These are phyloP conservation scores for Pollenia amentaria DNA, from an alignment of 2,888 invertebrate genomes.

Conservation along the genomic window DNA sequence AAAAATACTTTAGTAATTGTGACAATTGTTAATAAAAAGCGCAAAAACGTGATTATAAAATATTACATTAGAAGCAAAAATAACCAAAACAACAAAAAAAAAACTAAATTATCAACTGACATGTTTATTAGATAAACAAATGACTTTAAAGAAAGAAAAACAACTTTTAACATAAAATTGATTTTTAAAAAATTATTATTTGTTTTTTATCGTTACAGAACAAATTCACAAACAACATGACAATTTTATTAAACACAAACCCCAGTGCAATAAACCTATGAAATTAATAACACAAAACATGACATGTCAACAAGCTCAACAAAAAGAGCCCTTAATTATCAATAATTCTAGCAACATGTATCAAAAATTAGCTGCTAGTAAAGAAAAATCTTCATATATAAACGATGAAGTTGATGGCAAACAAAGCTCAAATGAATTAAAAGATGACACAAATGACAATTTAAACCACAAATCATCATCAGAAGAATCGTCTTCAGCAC, in stretches of 20 bases:
- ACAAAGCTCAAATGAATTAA: slow-evolving; percentile 75
- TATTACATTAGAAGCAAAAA: slow-evolving; percentile 65
- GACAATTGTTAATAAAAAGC: slow-evolving; percentile 68
- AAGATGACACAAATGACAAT: slow-evolving; percentile 66
- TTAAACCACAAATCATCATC: slow-evolving; percentile 66
- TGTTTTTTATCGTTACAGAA: slow-evolving; percentile 69
- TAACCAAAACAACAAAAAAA: slow-evolving; percentile 14
- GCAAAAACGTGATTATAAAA: slow-evolving; percentile 73
- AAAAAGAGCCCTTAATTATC: slow-evolving; percentile 70
- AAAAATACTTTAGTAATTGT: slow-evolving; percentile 72
- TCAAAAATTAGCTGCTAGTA: slow-evolving; percentile 62
- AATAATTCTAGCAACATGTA: slow-evolving; percentile 64
- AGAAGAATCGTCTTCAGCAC: slow-evolving; percentile 30
- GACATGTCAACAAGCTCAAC: slow-evolving; percentile 76
- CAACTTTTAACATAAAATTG: slow-evolving; percentile 42
- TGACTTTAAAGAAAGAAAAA: slow-evolving; percentile 28
- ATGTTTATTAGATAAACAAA: slow-evolving; percentile 74
- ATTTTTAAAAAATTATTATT: slow-evolving; percentile 38
- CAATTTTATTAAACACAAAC: slow-evolving; percentile 78
- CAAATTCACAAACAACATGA: slow-evolving; percentile 75
- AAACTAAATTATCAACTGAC: slow-evolving; percentile 70
- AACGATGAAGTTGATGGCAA: slow-evolving; percentile 63
- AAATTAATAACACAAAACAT: slow-evolving; percentile 78
- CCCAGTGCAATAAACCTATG: slow-evolving; percentile 79
- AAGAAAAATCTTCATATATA: slow-evolving; percentile 54